These are phyloP conservation scores for Montifringilla adamsi DNA, from an alignment of 2,113 vertebrate species.

Conservation along the genomic window DNA sequence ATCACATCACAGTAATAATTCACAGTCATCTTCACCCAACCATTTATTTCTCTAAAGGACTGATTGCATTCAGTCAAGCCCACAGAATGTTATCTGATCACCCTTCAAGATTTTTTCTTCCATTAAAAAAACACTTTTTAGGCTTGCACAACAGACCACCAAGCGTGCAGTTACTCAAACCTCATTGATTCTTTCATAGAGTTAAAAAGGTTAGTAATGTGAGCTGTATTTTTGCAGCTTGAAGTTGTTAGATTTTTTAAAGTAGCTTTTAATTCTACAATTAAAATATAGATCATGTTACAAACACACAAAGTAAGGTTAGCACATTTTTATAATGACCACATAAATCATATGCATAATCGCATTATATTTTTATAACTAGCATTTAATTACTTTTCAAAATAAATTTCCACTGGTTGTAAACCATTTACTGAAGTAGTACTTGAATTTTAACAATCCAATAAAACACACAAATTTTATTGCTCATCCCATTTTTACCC, in stretches of 20 bases:
- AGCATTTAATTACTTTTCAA: not conserved
- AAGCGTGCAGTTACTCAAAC: not conserved
- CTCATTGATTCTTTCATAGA: not conserved
- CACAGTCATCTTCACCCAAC: not conserved
- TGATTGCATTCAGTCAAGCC: not conserved
- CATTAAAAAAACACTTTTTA: not conserved
- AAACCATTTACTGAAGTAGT: not conserved
- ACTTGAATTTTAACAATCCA: not conserved
- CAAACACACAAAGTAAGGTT: not conserved
- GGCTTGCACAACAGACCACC: not conserved
- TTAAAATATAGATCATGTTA: not conserved
- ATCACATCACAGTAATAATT: not conserved
- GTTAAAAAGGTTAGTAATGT: not conserved
- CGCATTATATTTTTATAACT: not conserved
- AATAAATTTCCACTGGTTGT: not conserved
- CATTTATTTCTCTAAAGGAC: not conserved
- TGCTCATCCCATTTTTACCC: not conserved
- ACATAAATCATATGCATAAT: constrained; percentile 2
- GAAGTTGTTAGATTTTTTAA: not conserved
- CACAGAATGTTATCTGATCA: not conserved
- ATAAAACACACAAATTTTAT: not conserved
- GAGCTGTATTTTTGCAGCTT: not conserved
- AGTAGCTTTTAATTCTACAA: not conserved
- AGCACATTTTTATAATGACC: constrained; percentile 2
- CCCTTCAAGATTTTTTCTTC: not conserved